A percentile compares a stretch with the other conserved stretches of the same genome.
phyloP scores from a whole-genome alignment of 2,113 vertebrate species.

The Bagarius yarrelli region DNA sequence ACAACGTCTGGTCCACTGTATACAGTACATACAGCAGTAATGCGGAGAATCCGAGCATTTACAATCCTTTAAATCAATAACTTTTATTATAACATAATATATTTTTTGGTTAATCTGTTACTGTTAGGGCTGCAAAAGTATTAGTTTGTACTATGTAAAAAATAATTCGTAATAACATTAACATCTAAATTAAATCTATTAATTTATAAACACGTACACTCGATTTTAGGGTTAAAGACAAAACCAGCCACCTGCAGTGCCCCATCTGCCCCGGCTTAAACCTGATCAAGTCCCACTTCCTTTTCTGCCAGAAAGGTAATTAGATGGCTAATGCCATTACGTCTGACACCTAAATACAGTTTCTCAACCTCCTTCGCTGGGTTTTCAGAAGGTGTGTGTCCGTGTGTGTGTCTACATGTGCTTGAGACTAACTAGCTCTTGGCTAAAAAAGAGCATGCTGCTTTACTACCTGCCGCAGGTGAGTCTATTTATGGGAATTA shows the following conservation, averaged over 20 bases:
- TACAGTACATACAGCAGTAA: no score
- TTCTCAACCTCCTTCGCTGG: not conserved
- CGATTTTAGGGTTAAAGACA: not conserved
- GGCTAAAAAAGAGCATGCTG: constrained; percentile 29
- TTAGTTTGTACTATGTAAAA: no score
- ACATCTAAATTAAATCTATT: not conserved
- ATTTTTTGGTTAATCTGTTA: no score
- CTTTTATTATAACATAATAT: no score
- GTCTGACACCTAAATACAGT: not conserved
- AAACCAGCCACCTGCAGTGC: not conserved
- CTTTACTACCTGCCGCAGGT: constrained; percentile 36
- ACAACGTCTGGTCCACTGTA: no score
- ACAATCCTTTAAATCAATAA: no score
- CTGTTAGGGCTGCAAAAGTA: no score
- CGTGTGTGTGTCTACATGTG: not conserved
- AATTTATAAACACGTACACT: not conserved
- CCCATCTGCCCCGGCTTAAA: constrained; percentile 34
- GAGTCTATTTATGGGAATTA: constrained; percentile 8
- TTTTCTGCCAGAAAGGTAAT: constrained; percentile 29
- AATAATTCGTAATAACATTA: not conserved
- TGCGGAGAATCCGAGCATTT: no score
- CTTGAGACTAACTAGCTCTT: not conserved
- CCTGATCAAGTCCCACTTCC: not conserved
- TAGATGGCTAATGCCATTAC: constrained; percentile 33
- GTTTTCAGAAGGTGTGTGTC: not conserved